Percentiles rank a stretch among this genome's conserved stretches.
Conservation (phyloP, 2,797 vertebrate genomes). For the Cyclura pinguis region DNA sequence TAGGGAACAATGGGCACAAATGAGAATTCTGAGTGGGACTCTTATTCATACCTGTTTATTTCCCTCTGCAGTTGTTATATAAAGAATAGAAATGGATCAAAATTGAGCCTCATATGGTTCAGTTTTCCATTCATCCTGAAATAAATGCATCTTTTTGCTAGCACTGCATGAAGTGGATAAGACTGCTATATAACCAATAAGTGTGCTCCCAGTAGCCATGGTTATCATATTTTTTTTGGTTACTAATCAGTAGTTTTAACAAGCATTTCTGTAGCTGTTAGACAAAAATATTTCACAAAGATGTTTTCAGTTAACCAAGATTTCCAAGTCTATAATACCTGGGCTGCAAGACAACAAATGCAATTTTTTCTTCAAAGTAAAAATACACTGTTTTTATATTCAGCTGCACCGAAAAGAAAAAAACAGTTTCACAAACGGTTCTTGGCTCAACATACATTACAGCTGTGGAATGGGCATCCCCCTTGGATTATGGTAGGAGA, state of each 20-base stretch:
- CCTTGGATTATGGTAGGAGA: constrained; percentile 18
- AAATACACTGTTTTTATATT: constrained; percentile 25
- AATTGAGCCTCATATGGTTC: too few species aligned
- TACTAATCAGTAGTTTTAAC: background rate
- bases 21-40: too few species aligned
- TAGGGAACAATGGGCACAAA: too few species aligned
- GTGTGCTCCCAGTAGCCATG: background rate
- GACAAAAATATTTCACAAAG: background rate
- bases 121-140: too few species aligned
- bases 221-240: background rate
- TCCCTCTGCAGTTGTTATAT: too few species aligned
- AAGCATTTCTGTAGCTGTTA: background rate
- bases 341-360: background rate
- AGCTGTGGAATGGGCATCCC: background rate
- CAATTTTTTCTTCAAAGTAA: constrained; percentile 4
- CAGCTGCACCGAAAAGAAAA: constrained; percentile 14
- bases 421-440: background rate
- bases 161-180: background rate
- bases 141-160: background rate
- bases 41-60: too few species aligned
- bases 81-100: too few species aligned
- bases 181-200: background rate
- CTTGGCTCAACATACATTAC: constrained; percentile 29
- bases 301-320: background rate
- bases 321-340: background rate